Conservation (phyloP, 2,113 vertebrate species). For the Erythrocercus mccallii region DNA sequence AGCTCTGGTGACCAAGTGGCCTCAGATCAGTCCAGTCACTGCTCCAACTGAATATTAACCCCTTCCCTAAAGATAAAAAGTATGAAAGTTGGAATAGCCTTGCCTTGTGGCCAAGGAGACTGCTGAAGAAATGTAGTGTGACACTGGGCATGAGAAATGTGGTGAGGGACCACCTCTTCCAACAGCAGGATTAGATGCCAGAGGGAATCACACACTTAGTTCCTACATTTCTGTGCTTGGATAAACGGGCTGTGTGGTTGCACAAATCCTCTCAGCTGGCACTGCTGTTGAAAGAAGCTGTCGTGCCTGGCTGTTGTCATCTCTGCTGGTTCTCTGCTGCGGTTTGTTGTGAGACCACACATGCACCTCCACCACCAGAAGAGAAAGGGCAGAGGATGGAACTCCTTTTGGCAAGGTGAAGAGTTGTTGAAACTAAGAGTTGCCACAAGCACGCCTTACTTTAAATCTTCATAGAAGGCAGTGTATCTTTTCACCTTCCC, state of each 20-base stretch:
- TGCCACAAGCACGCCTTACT: background rate
- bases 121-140: background rate
- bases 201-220: background rate
- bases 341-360: background rate
- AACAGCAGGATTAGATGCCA: background rate
- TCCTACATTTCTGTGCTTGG: background rate
- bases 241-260: background rate
- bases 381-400: background rate
- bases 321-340: background rate
- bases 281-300: background rate
- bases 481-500: background rate
- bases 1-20: background rate
- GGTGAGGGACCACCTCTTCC: background rate
- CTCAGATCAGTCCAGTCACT: background rate
- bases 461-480: background rate
- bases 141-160: background rate
- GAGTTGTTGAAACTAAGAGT: background rate
- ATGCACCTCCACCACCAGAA: background rate
- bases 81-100: background rate
- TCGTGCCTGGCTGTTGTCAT: background rate
- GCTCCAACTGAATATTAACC: background rate
- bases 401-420: background rate
- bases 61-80: background rate
- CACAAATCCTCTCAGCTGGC: background rate
- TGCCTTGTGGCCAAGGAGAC: background rate